phyloP scores from a whole-genome alignment of 2,888 invertebrate species.

The Lissonota sp. region DNA sequence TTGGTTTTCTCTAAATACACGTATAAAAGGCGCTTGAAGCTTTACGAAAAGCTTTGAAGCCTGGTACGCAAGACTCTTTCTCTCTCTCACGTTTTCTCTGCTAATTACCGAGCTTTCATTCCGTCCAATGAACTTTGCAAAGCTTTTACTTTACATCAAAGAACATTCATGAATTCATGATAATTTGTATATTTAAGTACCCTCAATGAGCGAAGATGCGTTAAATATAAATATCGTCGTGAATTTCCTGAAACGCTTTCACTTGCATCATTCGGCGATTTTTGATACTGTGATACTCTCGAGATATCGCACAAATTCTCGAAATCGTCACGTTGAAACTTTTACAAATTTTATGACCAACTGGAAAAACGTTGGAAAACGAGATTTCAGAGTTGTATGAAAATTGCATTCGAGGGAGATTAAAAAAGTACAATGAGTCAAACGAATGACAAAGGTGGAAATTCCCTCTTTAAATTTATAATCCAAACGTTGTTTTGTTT shows the following conservation, averaged over 20 bases:
- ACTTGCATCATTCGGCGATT: constrained; percentile 15
- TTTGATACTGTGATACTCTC: constrained; percentile 9
- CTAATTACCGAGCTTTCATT: not conserved
- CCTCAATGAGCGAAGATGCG: no score
- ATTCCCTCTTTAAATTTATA: no score
- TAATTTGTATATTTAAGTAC: not conserved
- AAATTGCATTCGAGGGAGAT: no score
- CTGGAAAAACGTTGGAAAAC: no score
- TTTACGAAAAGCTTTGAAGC: constrained; percentile 4
- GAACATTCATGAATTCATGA: not conserved
- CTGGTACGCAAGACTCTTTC: not conserved
- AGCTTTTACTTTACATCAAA: not conserved
- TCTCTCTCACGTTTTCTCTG: not conserved
- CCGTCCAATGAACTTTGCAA: not conserved
- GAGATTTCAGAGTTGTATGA: no score
- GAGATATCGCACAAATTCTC: no score
- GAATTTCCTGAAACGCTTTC: not conserved
- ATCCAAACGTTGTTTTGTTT: no score
- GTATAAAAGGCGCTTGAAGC: constrained; percentile 5
- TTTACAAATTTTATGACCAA: no score
- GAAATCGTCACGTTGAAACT: no score
- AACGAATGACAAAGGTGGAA: no score
- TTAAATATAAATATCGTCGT: no score
- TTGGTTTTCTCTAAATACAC: constrained; percentile 5
- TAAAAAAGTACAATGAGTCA: no score